A percentile compares a stretch with the other conserved stretches of the same genome.
These are phyloP conservation scores for Stictocephala bisonia DNA, from an alignment of 2,888 invertebrate genomes.

Conservation along the genomic window DNA sequence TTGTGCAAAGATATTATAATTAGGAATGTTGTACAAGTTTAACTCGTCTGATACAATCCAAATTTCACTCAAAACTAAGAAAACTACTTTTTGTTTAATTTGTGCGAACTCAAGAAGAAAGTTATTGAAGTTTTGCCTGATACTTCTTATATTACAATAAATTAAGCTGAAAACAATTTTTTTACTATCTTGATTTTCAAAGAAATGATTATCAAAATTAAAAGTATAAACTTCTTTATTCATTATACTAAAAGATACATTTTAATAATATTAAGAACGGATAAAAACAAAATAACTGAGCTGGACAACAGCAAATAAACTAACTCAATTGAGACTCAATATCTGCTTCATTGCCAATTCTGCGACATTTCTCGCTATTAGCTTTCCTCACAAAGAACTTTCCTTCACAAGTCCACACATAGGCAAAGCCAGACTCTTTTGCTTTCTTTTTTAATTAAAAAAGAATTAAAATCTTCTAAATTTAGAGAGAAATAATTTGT, in stretches of 20 bases:
- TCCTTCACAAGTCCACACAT: conserved; percentile 1
- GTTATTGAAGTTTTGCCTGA: neutral
- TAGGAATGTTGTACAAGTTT: neutral
- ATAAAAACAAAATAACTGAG: no score
- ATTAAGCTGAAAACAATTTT: neutral
- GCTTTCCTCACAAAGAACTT: conserved; percentile 11
- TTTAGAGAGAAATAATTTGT: conserved; percentile 8
- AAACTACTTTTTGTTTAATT: neutral
- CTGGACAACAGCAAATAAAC: no score
- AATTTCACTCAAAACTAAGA: neutral
- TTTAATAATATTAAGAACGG: no score
- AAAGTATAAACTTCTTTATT: no score
- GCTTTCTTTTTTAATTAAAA: conserved; percentile 3
- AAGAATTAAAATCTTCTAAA: no score
- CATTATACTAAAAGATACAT: no score
- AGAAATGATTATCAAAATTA: neutral
- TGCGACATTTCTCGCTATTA: conserved; percentile 1
- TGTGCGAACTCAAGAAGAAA: neutral
- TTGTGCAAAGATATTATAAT: conserved; percentile 3
- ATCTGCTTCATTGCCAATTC: neutral
- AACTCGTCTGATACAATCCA: no score
- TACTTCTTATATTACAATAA: neutral
- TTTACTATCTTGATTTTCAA: neutral
- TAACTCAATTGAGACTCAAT: conserved; percentile 19
- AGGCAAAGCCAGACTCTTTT: neutral